phyloP scores from a whole-genome alignment of 1,140 invertebrate genomes.

The Arctopsyche grandis region DNA sequence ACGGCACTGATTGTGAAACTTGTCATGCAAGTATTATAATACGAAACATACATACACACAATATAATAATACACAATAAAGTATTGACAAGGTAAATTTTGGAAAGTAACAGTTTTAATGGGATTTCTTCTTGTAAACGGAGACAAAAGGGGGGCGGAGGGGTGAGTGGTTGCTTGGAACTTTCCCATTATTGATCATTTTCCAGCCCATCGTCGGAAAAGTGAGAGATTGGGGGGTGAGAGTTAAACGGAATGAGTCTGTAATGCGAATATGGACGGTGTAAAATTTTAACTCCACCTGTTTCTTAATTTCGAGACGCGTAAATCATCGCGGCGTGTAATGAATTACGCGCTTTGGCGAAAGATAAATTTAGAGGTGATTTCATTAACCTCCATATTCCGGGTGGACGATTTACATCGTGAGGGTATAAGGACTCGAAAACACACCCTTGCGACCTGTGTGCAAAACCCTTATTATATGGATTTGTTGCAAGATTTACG shows the following conservation, averaged over 20 bases:
- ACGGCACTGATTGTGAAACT: no score
- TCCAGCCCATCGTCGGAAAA: no score
- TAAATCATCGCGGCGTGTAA: not conserved
- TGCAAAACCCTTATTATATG: slow-evolving; percentile 11
- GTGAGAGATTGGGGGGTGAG: no score
- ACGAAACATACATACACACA: not conserved
- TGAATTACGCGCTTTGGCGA: not conserved
- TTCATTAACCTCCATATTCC: not conserved
- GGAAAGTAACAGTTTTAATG: not conserved
- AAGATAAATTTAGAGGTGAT: not conserved
- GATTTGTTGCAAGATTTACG: slow-evolving; percentile 10
- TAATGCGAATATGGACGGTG: no score
- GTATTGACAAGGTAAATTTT: slow-evolving; percentile 8
- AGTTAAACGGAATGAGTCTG: no score
- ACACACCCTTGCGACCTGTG: not conserved
- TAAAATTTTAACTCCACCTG: no score
- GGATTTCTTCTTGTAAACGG: not conserved
- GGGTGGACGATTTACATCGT: not conserved
- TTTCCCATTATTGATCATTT: no score
- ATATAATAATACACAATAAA: not conserved
- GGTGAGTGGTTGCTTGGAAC: no score
- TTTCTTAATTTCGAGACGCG: no score
- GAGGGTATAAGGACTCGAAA: not conserved
- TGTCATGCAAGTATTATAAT: not conserved
- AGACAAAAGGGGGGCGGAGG: no score